A percentile compares a stretch with the other conserved stretches of the same genome.
Conservation (phyloP, 2,888 invertebrate genomes). For the Cyclophora punctaria region DNA sequence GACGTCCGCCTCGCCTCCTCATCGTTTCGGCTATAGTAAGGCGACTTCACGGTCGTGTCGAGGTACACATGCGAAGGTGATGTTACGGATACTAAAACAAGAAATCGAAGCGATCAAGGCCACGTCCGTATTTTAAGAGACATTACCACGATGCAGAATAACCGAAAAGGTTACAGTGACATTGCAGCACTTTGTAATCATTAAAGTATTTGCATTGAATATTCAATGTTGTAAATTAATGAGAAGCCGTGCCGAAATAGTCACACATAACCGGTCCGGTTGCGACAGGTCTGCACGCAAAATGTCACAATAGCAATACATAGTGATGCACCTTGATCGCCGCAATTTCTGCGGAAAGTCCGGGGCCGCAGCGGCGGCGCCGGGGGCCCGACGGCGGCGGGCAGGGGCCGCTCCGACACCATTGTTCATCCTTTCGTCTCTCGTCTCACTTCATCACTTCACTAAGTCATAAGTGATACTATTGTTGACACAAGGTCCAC, state of each 20-base stretch:
- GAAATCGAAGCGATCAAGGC: constrained; percentile 34
- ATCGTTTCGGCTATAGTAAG: constrained; percentile 66
- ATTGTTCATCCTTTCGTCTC: constrained; percentile 64
- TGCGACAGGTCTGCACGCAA: constrained; percentile 16
- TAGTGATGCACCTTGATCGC: constrained; percentile 71
- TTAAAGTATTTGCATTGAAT: constrained; percentile 12
- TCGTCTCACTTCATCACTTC: constrained; percentile 43
- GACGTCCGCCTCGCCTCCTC: constrained; percentile 34
- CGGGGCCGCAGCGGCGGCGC: constrained; percentile 60
- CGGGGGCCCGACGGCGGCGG: constrained; percentile 57
- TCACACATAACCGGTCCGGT: constrained; percentile 20
- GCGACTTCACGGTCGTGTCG: constrained; percentile 53
- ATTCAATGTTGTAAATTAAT: constrained; percentile 6
- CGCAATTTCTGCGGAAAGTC: constrained; percentile 73
- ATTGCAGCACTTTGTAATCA: constrained; percentile 4
- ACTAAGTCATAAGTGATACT: constrained; percentile 23
- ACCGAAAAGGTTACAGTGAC: constrained; percentile 12
- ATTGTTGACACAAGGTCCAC: constrained; percentile 14
- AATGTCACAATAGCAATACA: constrained; percentile 24
- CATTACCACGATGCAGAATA: constrained; percentile 7
- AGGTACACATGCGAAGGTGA: constrained; percentile 75
- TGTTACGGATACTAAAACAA: constrained; percentile 69
- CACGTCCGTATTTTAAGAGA: constrained; percentile 8
- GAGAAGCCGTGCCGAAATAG: neutral
- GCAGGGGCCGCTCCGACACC: constrained; percentile 63